Evolutionary conservation across 92 coral and sea anemone genomes (phyloP), one percentile per base, ranked within the genome.

Genomic region (Porites evermanni): DNA sequence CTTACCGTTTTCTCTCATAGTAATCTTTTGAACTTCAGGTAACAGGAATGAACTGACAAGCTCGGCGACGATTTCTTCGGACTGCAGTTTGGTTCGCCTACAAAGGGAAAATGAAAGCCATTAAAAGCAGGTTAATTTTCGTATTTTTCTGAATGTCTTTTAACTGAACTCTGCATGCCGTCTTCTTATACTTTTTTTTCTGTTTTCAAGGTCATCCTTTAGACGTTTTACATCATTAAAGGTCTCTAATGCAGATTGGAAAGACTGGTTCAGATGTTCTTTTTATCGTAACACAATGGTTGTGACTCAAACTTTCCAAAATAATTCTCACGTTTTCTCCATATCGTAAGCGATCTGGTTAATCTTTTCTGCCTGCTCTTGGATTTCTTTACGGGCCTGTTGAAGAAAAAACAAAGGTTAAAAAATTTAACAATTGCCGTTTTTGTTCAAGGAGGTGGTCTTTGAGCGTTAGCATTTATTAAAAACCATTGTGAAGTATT

Each of bases 41-140:
- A 97, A 85, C 67, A 97, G 80, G 84, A 97, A 97, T 17, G 98
- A 91, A 68, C 94, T 94, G 73, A 97, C 98, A 44, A 97, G 85
- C 79, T 97, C 99, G 26, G 98, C 98, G 3, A 95, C 98, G 67
- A 97, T 97, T 88, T 97, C 99, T 77, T 97, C 98, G 2, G 99
- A 95, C 88, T 97, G 99, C 65, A 97, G 88, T 79, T 90, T 88
- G 20, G 97, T 93, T 64, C 96, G 93, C 86, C 99, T 97, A 58
- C 21, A 68, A 44, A 70, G 77, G 56, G 18, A 19, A 29, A 77
- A n/a, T 4, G 1, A 26, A 6, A n/a, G 10, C 17, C 53, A 11
- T 23, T n/a, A 67, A 9, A 67, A 0, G 7, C 47, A 38, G 47
- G 6, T 38, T 38, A 38, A 0, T 38, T 38, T 38, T 38, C 47